Percentiles rank a stretch among this genome's conserved stretches.
phyloP scores from a whole-genome alignment of 2,113 vertebrate genomes.

The Labrus mixtus region DNA sequence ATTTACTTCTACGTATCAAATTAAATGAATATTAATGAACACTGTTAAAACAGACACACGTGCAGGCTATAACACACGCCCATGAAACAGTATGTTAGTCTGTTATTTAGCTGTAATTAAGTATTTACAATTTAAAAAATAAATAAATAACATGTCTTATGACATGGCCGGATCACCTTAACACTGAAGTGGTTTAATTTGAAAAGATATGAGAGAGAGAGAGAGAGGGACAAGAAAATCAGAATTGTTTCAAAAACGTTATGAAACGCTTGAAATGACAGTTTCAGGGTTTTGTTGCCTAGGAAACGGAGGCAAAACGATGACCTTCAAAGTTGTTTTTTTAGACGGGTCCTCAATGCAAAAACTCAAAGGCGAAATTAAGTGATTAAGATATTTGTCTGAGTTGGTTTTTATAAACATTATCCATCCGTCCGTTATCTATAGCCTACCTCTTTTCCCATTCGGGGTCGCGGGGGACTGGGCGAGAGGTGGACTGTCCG shows the following conservation, averaged over 20 bases:
- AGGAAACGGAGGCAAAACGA: conserved; percentile 2
- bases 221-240: not conserved
- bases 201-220: not conserved
- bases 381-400: too few relatives aligned
- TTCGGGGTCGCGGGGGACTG: too few relatives aligned
- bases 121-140: conserved; percentile 62
- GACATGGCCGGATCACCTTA: conserved; percentile 9
- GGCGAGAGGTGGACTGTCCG: too few relatives aligned
- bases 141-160: conserved; percentile 27
- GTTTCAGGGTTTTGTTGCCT: conserved; percentile 8
- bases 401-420: too few relatives aligned
- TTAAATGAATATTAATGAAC: conserved; percentile 53
- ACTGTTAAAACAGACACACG: conserved; percentile 44
- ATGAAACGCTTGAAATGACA: not conserved
- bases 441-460: too few relatives aligned
- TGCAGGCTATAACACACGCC: conserved; percentile 41
- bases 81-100: conserved; percentile 13
- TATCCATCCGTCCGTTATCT: too few relatives aligned
- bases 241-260: not conserved
- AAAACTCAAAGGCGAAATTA: too few relatives aligned
- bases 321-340: not conserved
- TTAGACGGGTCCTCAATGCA: too few relatives aligned
- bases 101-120: conserved; percentile 13
- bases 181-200: not conserved
- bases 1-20: conserved; percentile 37